Base-by-base conservation (phyloP, 2,113 vertebrate species). In the Pseudopipra pipra region DNA sequence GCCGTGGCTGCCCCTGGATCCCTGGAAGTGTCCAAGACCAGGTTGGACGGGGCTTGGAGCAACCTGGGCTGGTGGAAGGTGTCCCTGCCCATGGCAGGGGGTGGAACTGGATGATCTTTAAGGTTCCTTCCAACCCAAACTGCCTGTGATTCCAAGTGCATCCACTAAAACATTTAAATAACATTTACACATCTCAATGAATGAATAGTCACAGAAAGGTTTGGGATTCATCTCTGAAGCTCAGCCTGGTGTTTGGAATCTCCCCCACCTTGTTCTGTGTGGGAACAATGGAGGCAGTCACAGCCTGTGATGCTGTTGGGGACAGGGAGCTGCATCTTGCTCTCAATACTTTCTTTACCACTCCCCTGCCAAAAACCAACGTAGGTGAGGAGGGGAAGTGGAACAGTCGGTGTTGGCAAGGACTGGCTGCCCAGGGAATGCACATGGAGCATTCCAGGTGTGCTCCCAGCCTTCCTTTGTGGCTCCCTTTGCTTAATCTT, bases 41-140 rank as follows among this genome's bases (percentile, higher is more conserved):
- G 59, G 44, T 1, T 67, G 67, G 49, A n/a, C 2, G 4, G 47
- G 23, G n/a, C 4, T 62, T 1, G 58, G 76, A 59, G 31, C 33
- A 49, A 1, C 37, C 44, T 89, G 77, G 68, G 27, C 15, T 1
- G 14, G 59, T 66, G 68, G 77, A 1, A 74, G 22, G 18, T 9
- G 59, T 44, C 76, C 35, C 59, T 65, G 35, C 22, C 21, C 20
- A 9, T 19, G 41, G 35, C 30, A 35, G 35, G 41, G 16, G 2
- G 4, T 35, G 22, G 12, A 0, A 44, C 1, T 1, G 0, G 37
- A n/a, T 24, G 28, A 6, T 1, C 2, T 62, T 55, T 47, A 7
- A 62, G 11, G n/a, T 27, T 10, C 24, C 47, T 47, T 61, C 24
- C 39, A 30, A 10, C 39, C 11, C 8, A 12, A 1, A n/a, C 7